Conservation (phyloP, 2,113 vertebrate genomes). For the Jaculus jaculus region DNA sequence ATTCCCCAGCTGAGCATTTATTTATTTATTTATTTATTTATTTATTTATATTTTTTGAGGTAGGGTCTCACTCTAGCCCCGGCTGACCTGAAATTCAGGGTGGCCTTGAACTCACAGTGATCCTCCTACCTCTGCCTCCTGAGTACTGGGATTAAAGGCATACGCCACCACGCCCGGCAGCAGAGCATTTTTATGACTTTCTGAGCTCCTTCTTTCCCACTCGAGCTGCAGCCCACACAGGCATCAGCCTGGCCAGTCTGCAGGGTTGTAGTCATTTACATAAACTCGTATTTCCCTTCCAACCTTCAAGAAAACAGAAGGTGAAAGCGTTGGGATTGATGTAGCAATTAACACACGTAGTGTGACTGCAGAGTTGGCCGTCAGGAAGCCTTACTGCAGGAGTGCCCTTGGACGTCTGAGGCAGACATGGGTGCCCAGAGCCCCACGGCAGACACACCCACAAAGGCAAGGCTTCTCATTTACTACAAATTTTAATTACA, state of each 20-base stretch:
- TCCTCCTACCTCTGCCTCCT: too few relatives aligned
- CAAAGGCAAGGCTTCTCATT: not conserved
- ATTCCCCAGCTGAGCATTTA: too few relatives aligned
- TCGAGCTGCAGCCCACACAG: not conserved
- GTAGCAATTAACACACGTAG: not conserved
- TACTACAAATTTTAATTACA: rapidly evolving
- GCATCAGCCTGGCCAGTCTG: too few relatives aligned
- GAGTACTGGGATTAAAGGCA: too few relatives aligned
- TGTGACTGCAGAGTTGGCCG: too few relatives aligned
- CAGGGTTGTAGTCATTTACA: not conserved
- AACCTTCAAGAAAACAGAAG: not conserved
- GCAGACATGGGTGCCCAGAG: not conserved
- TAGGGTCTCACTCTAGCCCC: too few relatives aligned
- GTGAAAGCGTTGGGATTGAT: not conserved
- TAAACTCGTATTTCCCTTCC: not conserved
- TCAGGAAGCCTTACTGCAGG: not conserved
- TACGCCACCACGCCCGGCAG: too few relatives aligned
- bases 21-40: too few relatives aligned
- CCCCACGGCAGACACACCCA: not conserved
- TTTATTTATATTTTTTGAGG: too few relatives aligned
- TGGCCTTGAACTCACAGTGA: too few relatives aligned
- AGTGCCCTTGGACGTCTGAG: rapidly evolving
- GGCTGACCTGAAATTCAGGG: too few relatives aligned
- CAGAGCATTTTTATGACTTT: not conserved
- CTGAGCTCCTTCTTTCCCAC: not conserved